Percentiles rank a stretch among this genome's conserved stretches.
These are phyloP conservation scores for Pterobdella sp. DNA, from an alignment of 2,888 invertebrate genomes.

Conservation along the genomic window DNA sequence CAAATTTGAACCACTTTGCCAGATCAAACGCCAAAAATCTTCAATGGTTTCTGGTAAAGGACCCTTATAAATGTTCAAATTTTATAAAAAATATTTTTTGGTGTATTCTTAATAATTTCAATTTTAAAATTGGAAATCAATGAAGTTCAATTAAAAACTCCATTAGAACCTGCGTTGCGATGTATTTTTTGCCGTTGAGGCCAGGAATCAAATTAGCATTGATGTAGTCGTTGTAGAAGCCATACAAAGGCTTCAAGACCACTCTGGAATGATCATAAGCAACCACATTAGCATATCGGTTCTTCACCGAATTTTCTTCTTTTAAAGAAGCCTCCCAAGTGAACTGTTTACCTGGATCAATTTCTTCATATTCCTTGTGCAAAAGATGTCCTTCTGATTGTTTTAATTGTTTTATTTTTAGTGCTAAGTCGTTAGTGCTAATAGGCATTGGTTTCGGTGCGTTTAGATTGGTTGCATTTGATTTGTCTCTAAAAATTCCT, in stretches of 20 bases:
- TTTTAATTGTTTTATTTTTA: conserved; percentile 90
- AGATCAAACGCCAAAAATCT: conserved; percentile 99
- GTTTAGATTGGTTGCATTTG: not conserved
- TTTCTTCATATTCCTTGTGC: conserved; percentile 93
- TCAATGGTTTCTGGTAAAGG: conserved; percentile 92
- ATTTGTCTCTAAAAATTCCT: not conserved
- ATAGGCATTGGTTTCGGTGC: conserved; percentile 63
- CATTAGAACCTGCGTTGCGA: conserved; percentile 72
- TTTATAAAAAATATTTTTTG: too few relatives aligned
- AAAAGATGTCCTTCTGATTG: conserved; percentile 91
- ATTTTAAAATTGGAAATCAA: too few relatives aligned
- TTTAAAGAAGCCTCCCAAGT: conserved; percentile 98
- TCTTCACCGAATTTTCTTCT: conserved; percentile 95
- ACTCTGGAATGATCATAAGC: conserved; percentile 84
- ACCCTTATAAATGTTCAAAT: too few relatives aligned
- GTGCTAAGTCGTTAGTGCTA: conserved; percentile 79
- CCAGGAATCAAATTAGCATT: conserved; percentile 99
- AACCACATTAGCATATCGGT: conserved; percentile 96
- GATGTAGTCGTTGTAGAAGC: conserved; percentile 77
- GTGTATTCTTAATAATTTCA: too few relatives aligned
- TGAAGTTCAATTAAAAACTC: not conserved
- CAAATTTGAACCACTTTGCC: conserved; percentile 87
- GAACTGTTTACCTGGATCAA: conserved; percentile 97
- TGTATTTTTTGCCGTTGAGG: conserved; percentile 92
- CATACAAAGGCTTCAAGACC: conserved; percentile 58